Evolutionary conservation across 2,888 invertebrate species (phyloP), one percentile per base, ranked within the genome.

Genomic region (Mermis nigrescens): DNA sequence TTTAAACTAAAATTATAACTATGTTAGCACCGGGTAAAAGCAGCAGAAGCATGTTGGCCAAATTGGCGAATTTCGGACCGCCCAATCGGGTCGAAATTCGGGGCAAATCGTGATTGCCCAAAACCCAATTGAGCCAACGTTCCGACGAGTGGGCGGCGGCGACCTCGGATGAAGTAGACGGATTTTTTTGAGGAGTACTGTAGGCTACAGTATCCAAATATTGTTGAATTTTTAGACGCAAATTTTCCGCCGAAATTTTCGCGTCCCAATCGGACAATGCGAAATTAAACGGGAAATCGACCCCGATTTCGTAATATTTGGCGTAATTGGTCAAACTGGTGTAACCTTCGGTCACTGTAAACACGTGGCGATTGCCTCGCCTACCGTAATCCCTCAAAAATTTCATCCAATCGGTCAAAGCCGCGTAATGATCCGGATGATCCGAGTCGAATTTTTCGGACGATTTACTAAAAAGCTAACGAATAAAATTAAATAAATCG

Each of bases 261-360:
- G n/a, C n/a, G n/a, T n/a, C n/a, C 51, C 51, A 48, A 48, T 24
- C 26, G 51, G 24, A 7, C 12, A 48, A 24, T 7, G 15, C 12
- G 51, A 48, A 48, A 48, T 48, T 48, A 24, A 48, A 48, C 51
- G 51, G 51, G 7, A 48, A 19, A 24, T 48, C 51, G 26, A 48
- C 51, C 26, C 24, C 15, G 26, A 7, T 7, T 12, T 48, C 51
- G 51, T 48, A 48, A 48, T 48, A 48, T 12, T 24, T 12, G 12
- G 7, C 7, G 7, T n/a, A 7, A 24, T 24, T 48, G 26, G 12
- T 4, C 51, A 48, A 48, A 48, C 24, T 24, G n/a, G 51, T 22
- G 51, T 48, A 48, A 7, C 15, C 51, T 48, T 48, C 51, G 7
- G 51, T 48, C 7, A 12, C 15, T 7, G 24, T 7, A 4, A 48